phyloP scores from a whole-genome alignment of 2,888 invertebrate species.

The Halictus ligatus region DNA sequence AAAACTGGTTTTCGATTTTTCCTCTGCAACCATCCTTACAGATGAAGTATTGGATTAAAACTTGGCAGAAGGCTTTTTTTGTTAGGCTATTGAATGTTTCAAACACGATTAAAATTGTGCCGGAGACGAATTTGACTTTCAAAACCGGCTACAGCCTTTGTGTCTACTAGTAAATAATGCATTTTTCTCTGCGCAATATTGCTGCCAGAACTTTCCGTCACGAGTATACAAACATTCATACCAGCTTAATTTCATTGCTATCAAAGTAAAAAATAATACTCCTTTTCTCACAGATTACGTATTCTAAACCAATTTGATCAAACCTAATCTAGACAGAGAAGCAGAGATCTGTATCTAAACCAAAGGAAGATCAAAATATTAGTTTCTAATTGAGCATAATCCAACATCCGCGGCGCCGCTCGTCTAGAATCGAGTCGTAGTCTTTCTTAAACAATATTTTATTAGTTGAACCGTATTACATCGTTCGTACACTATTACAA shows the following conservation, averaged over 20 bases:
- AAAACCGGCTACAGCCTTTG: too few relatives aligned
- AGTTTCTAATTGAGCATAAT: background rate
- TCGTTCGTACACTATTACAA: constrained; percentile 53
- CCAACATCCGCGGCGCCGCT: background rate
- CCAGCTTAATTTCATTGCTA: background rate
- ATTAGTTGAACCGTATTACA: constrained; percentile 60
- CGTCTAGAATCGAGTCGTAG: background rate
- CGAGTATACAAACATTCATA: too few relatives aligned
- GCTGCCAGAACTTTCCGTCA: background rate
- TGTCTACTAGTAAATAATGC: background rate
- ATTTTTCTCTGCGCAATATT: background rate
- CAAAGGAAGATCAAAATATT: background rate
- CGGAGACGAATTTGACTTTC: too few relatives aligned
- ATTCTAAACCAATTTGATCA: background rate
- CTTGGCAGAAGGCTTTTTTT: too few relatives aligned
- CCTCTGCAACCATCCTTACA: too few relatives aligned
- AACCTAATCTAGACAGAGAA: background rate
- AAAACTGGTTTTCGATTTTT: too few relatives aligned
- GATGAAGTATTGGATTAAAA: too few relatives aligned
- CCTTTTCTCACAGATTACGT: background rate
- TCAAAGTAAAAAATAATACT: background rate
- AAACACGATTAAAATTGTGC: too few relatives aligned
- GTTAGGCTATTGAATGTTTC: too few relatives aligned
- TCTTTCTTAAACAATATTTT: constrained; percentile 67
- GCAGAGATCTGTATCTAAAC: background rate